Conservation (phyloP, 2,797 vertebrate species). For the Lepus oiostolus region DNA sequence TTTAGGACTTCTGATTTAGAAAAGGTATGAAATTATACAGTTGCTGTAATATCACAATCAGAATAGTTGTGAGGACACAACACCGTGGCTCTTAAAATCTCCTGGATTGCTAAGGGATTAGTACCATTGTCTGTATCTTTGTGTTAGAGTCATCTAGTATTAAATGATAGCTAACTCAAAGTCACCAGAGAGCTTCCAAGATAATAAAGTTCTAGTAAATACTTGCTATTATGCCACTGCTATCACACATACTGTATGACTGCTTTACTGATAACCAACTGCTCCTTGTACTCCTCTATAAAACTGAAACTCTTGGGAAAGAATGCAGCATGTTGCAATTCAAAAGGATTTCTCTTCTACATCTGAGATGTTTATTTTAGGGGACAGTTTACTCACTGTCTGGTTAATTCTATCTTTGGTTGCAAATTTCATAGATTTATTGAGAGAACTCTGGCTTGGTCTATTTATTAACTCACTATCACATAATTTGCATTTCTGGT, state of each 20-base stretch:
- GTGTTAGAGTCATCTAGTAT: background rate
- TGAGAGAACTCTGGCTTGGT: background rate
- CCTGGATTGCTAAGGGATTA: background rate
- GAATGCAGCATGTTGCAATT: background rate
- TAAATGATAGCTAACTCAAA: background rate
- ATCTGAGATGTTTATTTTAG: background rate
- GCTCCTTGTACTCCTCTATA: background rate
- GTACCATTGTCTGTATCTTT: background rate
- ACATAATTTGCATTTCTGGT: background rate
- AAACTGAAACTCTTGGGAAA: slow-evolving; percentile 4
- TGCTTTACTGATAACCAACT: background rate
- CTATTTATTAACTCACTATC: background rate
- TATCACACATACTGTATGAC: background rate
- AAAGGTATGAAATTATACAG: background rate
- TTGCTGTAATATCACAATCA: background rate
- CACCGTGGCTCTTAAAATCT: background rate
- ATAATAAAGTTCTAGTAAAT: background rate
- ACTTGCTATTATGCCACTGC: no score
- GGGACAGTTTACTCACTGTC: background rate
- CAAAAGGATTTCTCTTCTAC: background rate
- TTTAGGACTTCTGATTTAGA: slow-evolving; percentile 15
- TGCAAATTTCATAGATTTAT: background rate
- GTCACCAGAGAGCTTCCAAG: background rate
- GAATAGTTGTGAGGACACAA: background rate
- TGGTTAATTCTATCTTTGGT: slow-evolving; percentile 16